These are phyloP conservation scores for Drosophila athabasca DNA, from an alignment of 1,140 invertebrate genomes.

Conservation along the genomic window DNA sequence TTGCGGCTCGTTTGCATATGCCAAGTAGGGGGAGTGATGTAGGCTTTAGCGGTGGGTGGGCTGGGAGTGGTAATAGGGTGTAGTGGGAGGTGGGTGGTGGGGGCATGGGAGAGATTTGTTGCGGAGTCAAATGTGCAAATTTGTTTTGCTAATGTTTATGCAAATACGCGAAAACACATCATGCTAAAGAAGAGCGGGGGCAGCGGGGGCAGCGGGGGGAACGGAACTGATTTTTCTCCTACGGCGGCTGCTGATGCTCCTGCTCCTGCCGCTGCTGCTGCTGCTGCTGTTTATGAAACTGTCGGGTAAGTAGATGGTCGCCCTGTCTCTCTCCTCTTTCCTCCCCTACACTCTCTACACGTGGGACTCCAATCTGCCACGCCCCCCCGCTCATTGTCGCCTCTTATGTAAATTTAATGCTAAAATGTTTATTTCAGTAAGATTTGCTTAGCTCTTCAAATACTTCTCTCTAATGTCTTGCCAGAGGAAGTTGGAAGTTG, in stretches of 20 bases:
- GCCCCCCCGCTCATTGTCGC: slow-evolving; percentile 57
- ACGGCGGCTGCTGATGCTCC: slow-evolving; percentile 58
- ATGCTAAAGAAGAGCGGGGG: slow-evolving; percentile 19
- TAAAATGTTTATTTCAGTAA: slow-evolving; percentile 81
- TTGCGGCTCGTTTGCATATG: slow-evolving; percentile 76
- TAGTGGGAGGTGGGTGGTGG: too few relatives aligned
- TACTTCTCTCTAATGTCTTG: slow-evolving; percentile 58
- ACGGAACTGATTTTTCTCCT: slow-evolving; percentile 17
- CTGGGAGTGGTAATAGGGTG: slow-evolving; percentile 11
- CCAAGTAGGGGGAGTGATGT: slow-evolving; percentile 43
- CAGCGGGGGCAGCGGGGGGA: background rate
- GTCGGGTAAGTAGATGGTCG: slow-evolving; percentile 55
- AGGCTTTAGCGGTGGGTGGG: slow-evolving; percentile 22
- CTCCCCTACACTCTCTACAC: too few relatives aligned
- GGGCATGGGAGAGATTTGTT: too few relatives aligned
- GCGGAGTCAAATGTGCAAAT: slow-evolving; percentile 73
- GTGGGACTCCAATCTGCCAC: background rate
- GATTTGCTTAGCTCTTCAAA: slow-evolving; percentile 78
- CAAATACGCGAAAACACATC: slow-evolving; percentile 71
- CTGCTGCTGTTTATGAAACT: slow-evolving; percentile 75
- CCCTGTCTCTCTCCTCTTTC: background rate
- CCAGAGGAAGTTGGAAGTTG: slow-evolving; percentile 8
- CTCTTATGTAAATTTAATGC: slow-evolving; percentile 81
- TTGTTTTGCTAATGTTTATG: slow-evolving; percentile 82
- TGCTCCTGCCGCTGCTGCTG: too few relatives aligned